Base-by-base conservation (phyloP, 2,113 vertebrate species). In the Vulpes ferrilata region DNA sequence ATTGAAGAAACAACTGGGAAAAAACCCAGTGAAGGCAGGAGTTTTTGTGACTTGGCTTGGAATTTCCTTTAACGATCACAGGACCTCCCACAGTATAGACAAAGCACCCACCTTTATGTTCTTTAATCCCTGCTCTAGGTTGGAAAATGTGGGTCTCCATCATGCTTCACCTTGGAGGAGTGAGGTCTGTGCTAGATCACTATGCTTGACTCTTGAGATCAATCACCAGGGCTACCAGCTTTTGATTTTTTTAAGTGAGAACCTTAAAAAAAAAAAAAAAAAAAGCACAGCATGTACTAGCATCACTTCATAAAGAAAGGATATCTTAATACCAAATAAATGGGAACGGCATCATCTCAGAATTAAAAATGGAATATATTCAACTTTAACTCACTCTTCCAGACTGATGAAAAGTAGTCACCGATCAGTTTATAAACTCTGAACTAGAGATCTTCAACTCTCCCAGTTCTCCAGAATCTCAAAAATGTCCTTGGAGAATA, bases 41-140 rank as follows among this genome's bases (percentile, higher is more conserved):
- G 93, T 96, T 97, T 97, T 97, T 93, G 80, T 98, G 92, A 98
- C 95, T 96, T 74, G 92, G 90, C 79, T 86, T 94, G 97, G 96
- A 92, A 94, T 98, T 97, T 90, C 83, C 76, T 92, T 74, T n/a
- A 25, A n/a, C 30, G 51, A 65, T 93, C 64, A 59, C 13, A 93
- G 93, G 57, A 38, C 78, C 55, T 83, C 59, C 35, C 74, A 51
- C 4, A 5, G 69, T 65, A 8, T 11, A 51, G 27, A 73, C 5
- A 57, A 57, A 71, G 73, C 7, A 1, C 57, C n/a, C 59, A 35
- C 22, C 7, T 0, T 19, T 25, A 17, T n/a, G 48, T n/a, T 55
- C 76, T 32, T 10, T 55, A 19, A 51, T 62, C 9, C 38, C 22
- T 13, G 5, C 20, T 1, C 1, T 38, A 64, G 57, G 7, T 6